Percentiles rank a stretch among this genome's conserved stretches.
phyloP scores from a whole-genome alignment of 2,888 invertebrate species.

The Digitonthophagus gazella region DNA sequence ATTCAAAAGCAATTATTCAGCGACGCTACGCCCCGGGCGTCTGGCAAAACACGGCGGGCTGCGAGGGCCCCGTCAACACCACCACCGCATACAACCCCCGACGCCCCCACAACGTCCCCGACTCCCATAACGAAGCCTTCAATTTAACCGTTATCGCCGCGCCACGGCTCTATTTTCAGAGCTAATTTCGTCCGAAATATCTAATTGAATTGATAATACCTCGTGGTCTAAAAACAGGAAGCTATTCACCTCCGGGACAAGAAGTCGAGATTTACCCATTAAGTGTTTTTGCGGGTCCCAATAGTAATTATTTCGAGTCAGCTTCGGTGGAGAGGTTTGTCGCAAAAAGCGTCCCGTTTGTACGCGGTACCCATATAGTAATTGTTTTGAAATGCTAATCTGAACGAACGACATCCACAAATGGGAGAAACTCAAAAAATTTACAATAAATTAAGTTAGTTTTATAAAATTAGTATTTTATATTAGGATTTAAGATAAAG shows the following conservation, averaged over 20 bases:
- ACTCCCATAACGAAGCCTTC: not conserved
- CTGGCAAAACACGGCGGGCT: conserved; percentile 15
- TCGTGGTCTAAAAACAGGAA: conserved; percentile 2
- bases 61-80: not conserved
- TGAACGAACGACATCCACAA: not conserved
- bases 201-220: conserved; percentile 16
- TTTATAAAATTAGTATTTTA: no score
- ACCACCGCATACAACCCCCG: not conserved
- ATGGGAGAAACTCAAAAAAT: not conserved
- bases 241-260: conserved; percentile 11
- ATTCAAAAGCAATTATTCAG: conserved; percentile 23
- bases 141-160: not conserved
- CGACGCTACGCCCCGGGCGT: conserved; percentile 17
- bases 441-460: not conserved
- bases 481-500: no score
- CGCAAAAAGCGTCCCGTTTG: conserved; percentile 2
- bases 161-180: not conserved
- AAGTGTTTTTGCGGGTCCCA: conserved; percentile 13
- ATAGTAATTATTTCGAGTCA: conserved; percentile 14
- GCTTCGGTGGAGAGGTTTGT: not conserved
- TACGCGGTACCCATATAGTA: conserved; percentile 4
- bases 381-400: conserved; percentile 13
- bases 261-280: conserved; percentile 17
- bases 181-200: not conserved
- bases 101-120: not conserved